These are phyloP conservation scores for Hypothenemus hampei DNA, from an alignment of 1,140 invertebrate species.

Conservation along the genomic window DNA sequence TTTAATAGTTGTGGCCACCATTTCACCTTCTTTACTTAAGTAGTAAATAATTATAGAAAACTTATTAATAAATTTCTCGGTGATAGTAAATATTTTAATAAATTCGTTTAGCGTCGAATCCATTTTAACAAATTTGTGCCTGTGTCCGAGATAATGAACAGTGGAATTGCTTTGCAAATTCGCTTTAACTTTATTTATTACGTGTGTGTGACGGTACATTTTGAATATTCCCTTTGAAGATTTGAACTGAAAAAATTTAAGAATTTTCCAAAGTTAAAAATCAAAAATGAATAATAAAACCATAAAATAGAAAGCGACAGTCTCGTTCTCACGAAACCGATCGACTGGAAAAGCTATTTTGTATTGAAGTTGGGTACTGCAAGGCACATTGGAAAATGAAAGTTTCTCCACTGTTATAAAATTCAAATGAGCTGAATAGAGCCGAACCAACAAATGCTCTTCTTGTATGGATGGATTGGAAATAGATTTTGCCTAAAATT, in stretches of 20 bases:
- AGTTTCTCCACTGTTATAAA: constrained; percentile 33
- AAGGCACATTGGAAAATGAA: constrained; percentile 30
- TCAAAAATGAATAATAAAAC: too few species aligned
- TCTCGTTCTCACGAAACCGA: constrained; percentile 17
- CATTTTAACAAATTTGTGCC: constrained; percentile 31
- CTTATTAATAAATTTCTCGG: constrained; percentile 27
- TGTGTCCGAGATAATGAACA: constrained; percentile 28
- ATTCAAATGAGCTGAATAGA: constrained; percentile 33
- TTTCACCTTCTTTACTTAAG: constrained; percentile 29
- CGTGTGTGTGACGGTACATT: constrained; percentile 25
- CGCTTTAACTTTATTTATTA: constrained; percentile 28
- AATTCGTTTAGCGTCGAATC: constrained; percentile 28
- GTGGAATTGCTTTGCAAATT: too few species aligned
- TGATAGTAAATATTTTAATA: constrained; percentile 30
- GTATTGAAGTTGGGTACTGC: constrained; percentile 30
- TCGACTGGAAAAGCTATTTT: constrained; percentile 34
- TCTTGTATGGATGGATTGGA: constrained; percentile 31
- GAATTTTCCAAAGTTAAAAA: constrained; percentile 8
- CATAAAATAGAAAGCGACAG: too few species aligned
- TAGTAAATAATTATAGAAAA: constrained; percentile 36
- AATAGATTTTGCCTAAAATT: constrained; percentile 34
- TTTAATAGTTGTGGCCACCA: constrained; percentile 27
- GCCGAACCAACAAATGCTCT: constrained; percentile 27
- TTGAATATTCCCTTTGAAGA: constrained; percentile 25
- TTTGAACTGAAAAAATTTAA: constrained; percentile 27